Base-by-base conservation (phyloP, 2,797 vertebrate species). In the Fistularia commersonii region DNA sequence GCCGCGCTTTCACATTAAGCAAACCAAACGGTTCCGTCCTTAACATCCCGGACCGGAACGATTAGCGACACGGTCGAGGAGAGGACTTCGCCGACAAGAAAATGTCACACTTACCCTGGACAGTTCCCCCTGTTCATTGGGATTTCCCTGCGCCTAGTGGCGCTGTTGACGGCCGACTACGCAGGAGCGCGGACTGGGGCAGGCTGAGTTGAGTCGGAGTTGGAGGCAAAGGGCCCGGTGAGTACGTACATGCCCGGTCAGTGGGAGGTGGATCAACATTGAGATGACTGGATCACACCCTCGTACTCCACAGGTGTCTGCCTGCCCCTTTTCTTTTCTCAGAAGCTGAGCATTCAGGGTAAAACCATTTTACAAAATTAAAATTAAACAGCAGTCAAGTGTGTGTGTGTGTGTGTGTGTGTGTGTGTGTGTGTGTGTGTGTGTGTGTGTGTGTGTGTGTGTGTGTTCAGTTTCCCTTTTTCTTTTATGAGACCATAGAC, bases 161-260 rank as follows among this genome's bases (percentile, higher is more conserved):
- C 77, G 84, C 81, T 76, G 74, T 70, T 76, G 84, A 78, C 63
- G 66, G 63, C 32, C 50, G 78, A 82, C 78, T 84, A 83, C 75
- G 81, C 79, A 81, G 63, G 32, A 63, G 23, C 23, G 23, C 61
- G 61, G 7, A 10, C 35, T 1, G 65, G 70, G 47, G 51, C 42
- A 15, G 68, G 47, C 55, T 52, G 72, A 23, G 75, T 69, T 78
- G 72, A 77, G 80, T 84, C 51, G 70, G 64, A 82, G 61, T 50
- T 50, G 78, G 73, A 87, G 82, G 81, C 82, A 78, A 41, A 70
- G 71, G 80, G 79, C 80, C 83, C 71, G 64, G 43, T 49, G 51
- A 72, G 53, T 47, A 36, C 41, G 38, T 49, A 45, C 62, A 41
- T 2, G 45, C n/a, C 44, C 5, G 51, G 6, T 8, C 0, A 11